Base-by-base conservation (phyloP, 37 sponge, comb jelly and placozoan genomes). In the Beroe ovata region DNA sequence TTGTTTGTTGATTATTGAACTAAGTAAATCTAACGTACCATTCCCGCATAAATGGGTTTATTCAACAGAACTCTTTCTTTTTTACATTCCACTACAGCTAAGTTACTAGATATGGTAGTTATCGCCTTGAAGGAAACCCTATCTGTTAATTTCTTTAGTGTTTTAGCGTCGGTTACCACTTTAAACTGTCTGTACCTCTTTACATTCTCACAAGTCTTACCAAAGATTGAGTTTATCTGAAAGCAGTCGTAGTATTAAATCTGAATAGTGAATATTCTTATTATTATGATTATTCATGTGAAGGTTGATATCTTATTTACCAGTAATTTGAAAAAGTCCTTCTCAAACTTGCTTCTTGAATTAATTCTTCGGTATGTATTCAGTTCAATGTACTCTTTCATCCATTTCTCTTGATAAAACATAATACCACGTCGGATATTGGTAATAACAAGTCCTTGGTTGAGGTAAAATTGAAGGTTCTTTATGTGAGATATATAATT, bases 11-110 rank as follows among this genome's bases (percentile, higher is more conserved):
- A 26, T 26, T 26, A 61, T 61, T 16, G 21, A 26, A 61, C 22
- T 20, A 4, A 25, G 8, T 4, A 61, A 61, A 26, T 33, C 33
- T 34, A 32, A 66, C 69, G 2, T 66, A 66, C 69, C 69, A 66
- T 66, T 25, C 69, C 69, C 8, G 69, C 69, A 32, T 66, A 66
- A 29, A 66, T 66, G 1, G 69, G 69, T 66, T 66, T 66, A 66
- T 29, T 62, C 28, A 62, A 29, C 25, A 62, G 63, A 20, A 62
- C 63, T 62, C 28, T 26, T 62, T 23, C 25, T 62, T 62, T 62
- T 21, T 62, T 29, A 20, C 19, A 62, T 18, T 62, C 63, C 21
- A 62, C 19, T 62, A 62, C 63, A 23, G 21, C 22, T 18, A 62
- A 18, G 28, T 62, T 18, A 6, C 28, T 23, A 28, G 63, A 20